Conservation (phyloP, 1,140 invertebrate genomes). For the Eulimnadia texana region DNA sequence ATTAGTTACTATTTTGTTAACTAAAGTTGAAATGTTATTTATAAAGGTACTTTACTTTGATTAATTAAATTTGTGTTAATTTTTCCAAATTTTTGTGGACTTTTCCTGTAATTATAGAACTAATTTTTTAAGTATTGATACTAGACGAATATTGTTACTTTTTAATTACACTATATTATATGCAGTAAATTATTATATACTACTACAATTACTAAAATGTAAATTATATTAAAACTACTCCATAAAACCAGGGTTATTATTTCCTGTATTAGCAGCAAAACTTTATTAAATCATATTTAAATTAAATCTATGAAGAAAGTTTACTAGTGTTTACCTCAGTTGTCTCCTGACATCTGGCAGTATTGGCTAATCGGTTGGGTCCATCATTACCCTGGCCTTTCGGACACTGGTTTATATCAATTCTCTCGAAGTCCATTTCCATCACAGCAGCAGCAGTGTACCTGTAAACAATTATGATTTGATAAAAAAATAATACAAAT, state of each 20-base stretch:
- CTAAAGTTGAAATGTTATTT: too few relatives aligned
- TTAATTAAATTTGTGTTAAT: too few relatives aligned
- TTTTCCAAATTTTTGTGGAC: too few relatives aligned
- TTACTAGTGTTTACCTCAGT: slow-evolving; percentile 55
- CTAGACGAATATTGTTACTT: too few relatives aligned
- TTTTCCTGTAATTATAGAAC: slow-evolving; percentile 8
- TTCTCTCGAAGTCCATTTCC: slow-evolving; percentile 92
- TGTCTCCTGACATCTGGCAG: slow-evolving; percentile 81
- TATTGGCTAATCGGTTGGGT: slow-evolving; percentile 79
- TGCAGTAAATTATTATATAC: slow-evolving; percentile 7
- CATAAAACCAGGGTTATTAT: too few relatives aligned
- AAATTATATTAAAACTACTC: too few relatives aligned
- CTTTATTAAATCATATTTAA: too few relatives aligned
- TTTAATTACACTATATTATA: too few relatives aligned
- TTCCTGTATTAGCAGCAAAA: too few relatives aligned
- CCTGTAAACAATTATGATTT: slow-evolving; percentile 34
- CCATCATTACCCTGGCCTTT: slow-evolving; percentile 68
- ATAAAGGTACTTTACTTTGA: too few relatives aligned
- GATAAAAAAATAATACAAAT: background rate
- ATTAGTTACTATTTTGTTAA: too few relatives aligned
- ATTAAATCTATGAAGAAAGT: background rate
- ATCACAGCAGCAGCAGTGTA: slow-evolving; percentile 84
- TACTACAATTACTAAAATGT: slow-evolving; percentile 7
- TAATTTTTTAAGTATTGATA: slow-evolving; percentile 10
- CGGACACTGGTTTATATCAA: slow-evolving; percentile 97